These are phyloP conservation scores for Agrilus cyanescens DNA, from an alignment of 2,888 invertebrate species.

Conservation along the genomic window DNA sequence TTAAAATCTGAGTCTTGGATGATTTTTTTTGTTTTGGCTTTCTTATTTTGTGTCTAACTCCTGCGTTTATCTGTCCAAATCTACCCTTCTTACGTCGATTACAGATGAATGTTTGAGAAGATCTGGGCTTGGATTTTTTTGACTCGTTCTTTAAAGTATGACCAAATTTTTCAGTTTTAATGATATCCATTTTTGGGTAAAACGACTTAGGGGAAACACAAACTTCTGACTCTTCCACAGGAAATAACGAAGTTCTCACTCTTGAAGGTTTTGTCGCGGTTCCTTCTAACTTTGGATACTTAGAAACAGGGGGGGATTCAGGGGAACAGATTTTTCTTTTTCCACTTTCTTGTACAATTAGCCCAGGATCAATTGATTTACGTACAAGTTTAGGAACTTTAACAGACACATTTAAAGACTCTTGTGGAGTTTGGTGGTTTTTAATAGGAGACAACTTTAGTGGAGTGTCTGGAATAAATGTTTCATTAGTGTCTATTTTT, in stretches of 20 bases:
- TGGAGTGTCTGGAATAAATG: slow-evolving; percentile 16
- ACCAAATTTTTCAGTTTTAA: background rate
- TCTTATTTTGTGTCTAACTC: slow-evolving; percentile 51
- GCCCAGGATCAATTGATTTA: slow-evolving; percentile 24
- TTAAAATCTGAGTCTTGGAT: slow-evolving; percentile 18
- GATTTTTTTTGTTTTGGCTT: slow-evolving; percentile 43
- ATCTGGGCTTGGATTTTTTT: slow-evolving; percentile 9
- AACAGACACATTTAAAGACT: slow-evolving; percentile 22
- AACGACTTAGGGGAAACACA: slow-evolving; percentile 42
- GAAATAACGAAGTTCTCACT: slow-evolving; percentile 32
- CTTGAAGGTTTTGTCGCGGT: slow-evolving; percentile 23
- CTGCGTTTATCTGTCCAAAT: slow-evolving; percentile 51
- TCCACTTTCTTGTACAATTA: slow-evolving; percentile 10
- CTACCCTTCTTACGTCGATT: slow-evolving; percentile 31
- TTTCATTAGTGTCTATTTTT: slow-evolving; percentile 7
- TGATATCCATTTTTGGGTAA: slow-evolving; percentile 37
- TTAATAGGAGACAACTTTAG: slow-evolving; percentile 24
- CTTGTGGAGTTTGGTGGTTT: slow-evolving; percentile 32
- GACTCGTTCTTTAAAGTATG: slow-evolving; percentile 2
- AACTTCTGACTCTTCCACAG: slow-evolving; percentile 28
- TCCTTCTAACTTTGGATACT: slow-evolving; percentile 17
- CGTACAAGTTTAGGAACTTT: slow-evolving; percentile 27
- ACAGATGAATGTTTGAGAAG: slow-evolving; percentile 20
- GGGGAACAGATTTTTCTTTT: slow-evolving; percentile 15
- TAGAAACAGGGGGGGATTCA: slow-evolving; percentile 8